Evolutionary conservation across 2,797 vertebrate species (phyloP), one percentile per base, ranked within the genome.

Genomic region (Xenentodon cancila): DNA sequence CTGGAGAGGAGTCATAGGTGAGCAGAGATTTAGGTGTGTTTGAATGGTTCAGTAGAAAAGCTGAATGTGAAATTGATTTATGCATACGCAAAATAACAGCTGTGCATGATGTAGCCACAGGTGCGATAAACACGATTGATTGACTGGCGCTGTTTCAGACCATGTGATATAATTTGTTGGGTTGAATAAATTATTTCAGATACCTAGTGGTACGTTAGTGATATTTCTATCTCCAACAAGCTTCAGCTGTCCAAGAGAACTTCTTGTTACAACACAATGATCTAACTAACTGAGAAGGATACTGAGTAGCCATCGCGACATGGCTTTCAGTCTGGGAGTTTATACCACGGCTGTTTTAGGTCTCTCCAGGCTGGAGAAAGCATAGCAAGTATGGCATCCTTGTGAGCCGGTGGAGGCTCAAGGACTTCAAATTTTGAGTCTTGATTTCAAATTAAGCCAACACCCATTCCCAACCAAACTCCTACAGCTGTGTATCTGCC

Each of bases 381-480:
- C 74, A 71, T 53, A 82, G 50, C 59, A 74, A 77, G 55, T 69
- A 53, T 62, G 52, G 44, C 69, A 88, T 72, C 82, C 79, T 75
- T 63, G 19, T 9, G 42, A 82, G 67, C 55, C 71, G 51, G 49
- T 59, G 46, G 66, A 82, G 77, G 74, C 78, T 87, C 70, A 79
- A 82, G 77, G 77, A 84, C 81, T 84, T 68, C 48, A 9, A 68
- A 76, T 73, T 76, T 61, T 67, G 57, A 80, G 75, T 64, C 66
- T 64, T 2, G 19, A 75, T 88, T 86, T 87, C 75, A 84, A 84
- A 70, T 80, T 34, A 57, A 77, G 85, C 84, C 84, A 88, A 66
- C 70, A 66, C 58, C 48, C 65, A 67, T 82, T 87, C 70, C 67
- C 53, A 66, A 64, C 58, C 68, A 71, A 74, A 68, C 70, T 84